These are phyloP conservation scores for Agelas oroides DNA, from an alignment of 37 sponge, comb jelly and placozoan genomes.

Conservation along the genomic window DNA sequence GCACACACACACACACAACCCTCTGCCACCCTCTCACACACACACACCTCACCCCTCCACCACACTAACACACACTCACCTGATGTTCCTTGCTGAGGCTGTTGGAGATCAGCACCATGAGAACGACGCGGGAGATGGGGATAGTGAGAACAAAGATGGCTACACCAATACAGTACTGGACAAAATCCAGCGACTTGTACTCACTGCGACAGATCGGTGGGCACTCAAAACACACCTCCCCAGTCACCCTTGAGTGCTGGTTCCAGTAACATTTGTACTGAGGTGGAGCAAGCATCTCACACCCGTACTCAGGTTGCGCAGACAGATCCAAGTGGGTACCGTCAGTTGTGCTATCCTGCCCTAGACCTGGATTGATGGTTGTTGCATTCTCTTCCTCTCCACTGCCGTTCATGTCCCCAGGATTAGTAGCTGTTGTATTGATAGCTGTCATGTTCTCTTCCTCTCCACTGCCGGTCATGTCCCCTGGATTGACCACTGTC, in stretches of 20 bases:
- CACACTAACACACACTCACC: background rate
- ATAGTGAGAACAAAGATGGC: conserved; percentile 13
- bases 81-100: background rate
- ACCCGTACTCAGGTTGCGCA: too few relatives aligned
- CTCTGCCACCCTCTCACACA: too few relatives aligned
- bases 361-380: too few relatives aligned
- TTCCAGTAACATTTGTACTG: conserved; percentile 15
- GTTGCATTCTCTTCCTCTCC: too few relatives aligned
- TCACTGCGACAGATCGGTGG: conserved; percentile 29
- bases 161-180: conserved; percentile 31
- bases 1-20: too few relatives aligned
- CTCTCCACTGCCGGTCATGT: too few relatives aligned
- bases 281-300: background rate
- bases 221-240: conserved; percentile 3
- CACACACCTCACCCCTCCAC: background rate
- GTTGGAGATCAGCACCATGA: conserved; percentile 28
- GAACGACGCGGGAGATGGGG: conserved; percentile 16
- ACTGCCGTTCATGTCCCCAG: too few relatives aligned
- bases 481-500: too few relatives aligned
- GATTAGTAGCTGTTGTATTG: too few relatives aligned
- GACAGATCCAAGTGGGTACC: too few relatives aligned
- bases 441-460: too few relatives aligned
- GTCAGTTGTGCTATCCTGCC: too few relatives aligned
- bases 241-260: conserved; percentile 10
- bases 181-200: conserved; percentile 12